These are phyloP conservation scores for Caracal caracal DNA, from an alignment of 2,113 vertebrate genomes.

Conservation along the genomic window DNA sequence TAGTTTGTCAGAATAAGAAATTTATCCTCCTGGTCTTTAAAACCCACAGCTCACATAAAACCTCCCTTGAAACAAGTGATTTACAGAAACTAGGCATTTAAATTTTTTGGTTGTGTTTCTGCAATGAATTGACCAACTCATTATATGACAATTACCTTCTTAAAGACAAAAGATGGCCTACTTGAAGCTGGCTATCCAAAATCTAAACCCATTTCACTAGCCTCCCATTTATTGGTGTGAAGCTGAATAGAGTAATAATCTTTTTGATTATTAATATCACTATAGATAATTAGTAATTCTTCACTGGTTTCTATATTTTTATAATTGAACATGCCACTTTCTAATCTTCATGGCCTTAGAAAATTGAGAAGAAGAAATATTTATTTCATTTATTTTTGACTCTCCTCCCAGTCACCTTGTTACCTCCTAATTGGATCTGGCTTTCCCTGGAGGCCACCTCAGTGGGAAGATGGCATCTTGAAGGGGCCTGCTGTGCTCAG, in stretches of 20 bases:
- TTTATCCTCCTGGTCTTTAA: not conserved
- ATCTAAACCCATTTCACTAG: not conserved
- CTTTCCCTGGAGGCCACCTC: not conserved
- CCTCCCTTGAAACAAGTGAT: not conserved
- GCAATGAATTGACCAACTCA: not conserved
- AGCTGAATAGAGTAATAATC: not conserved
- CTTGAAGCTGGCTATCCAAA: not conserved
- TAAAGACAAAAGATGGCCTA: not conserved
- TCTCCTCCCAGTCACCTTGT: not conserved
- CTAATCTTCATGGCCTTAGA: not conserved
- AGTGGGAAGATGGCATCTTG: not conserved
- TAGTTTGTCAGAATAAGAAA: not conserved
- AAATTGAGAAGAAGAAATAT: not conserved
- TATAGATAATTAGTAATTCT: not conserved
- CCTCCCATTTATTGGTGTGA: not conserved
- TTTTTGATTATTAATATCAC: not conserved
- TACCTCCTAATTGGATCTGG: not conserved
- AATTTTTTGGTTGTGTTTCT: not conserved
- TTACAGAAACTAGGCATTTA: conserved; percentile 3
- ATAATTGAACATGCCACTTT: not conserved
- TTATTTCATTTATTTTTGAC: not conserved
- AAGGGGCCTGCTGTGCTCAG: not conserved
- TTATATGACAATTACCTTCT: not conserved
- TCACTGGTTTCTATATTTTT: not conserved
- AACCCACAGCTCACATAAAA: conserved; percentile 14